Evolutionary conservation across 30 jellyfish, hydroid and myxozoan genomes (phyloP), one percentile per base, ranked within the genome.

Genomic region (Cassiopea xamachana): DNA sequence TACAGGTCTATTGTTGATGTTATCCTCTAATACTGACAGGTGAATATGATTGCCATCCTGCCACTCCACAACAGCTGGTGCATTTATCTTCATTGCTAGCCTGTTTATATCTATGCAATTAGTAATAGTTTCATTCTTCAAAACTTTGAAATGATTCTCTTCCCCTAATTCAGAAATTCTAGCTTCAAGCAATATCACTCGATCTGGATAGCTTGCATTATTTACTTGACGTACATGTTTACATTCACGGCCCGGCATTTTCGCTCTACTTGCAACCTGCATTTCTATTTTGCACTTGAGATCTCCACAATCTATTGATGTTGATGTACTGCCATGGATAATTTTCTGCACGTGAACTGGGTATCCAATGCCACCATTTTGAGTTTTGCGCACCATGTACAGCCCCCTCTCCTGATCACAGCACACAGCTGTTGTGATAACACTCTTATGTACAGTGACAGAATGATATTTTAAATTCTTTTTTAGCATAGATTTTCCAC

Each of bases 281-380:
- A 87, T 87, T 19, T 67, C 60, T 18, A 13, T 46, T 69, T 69
- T 48, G 72, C 94, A 87, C 8, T 44, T 15, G 44, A 60, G 74
- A 87, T 64, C 68, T 58, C 77, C 91, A 60, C 94, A 87, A 18
- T 75, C 83, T 2, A 87, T 60, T 55, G 39, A 43, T 19, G 17
- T 59, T 14, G 17, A 62, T 43, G 15, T 45, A 10, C 67, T 45
- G 10, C 60, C 89, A 58, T 75, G 87, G 8, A 86, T 14, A 47
- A 86, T 50, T 70, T 61, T 87, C 51, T 87, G 94, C 39, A 86
- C 93, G 73, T 86, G 93, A 39, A 73, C n/a, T n/a, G 93, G 88
- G 43, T 71, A 73, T 46, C 93, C 86, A 7, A 73, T 46, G 12
- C 90, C 90, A 46, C 89, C 93, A 1, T 73, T 48, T 9, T 18